Conservation (phyloP, 2,888 invertebrate genomes). For the Rhagium mordax region DNA sequence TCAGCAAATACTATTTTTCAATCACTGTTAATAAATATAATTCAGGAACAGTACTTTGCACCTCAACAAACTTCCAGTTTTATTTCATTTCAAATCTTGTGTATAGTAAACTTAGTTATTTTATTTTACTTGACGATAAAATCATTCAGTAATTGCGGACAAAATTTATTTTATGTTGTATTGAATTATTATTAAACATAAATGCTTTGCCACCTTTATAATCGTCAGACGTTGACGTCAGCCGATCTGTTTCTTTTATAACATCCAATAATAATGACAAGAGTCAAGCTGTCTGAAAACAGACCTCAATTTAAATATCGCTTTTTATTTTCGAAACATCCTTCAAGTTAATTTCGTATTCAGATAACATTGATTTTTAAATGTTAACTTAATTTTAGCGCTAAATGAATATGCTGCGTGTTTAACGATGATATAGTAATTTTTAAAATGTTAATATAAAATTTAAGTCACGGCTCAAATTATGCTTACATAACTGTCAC, state of each 20-base stretch:
- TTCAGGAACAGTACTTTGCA: background rate
- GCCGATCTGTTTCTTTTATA: background rate
- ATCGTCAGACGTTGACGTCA: conserved; percentile 22
- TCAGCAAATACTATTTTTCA: background rate
- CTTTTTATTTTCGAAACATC: conserved; percentile 35
- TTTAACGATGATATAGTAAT: background rate
- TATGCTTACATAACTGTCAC: too few relatives aligned
- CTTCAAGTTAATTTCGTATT: conserved; percentile 27
- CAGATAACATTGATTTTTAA: conserved; percentile 28
- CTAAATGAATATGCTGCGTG: background rate
- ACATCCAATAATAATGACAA: conserved; percentile 13
- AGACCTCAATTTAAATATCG: background rate
- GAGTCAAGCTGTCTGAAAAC: conserved; percentile 36
- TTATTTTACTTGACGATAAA: background rate
- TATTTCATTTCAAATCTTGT: background rate
- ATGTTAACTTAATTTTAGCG: conserved; percentile 21
- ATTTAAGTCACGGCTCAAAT: too few relatives aligned
- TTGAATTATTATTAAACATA: background rate
- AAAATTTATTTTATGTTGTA: background rate
- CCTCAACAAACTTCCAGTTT: background rate
- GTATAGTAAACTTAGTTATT: background rate
- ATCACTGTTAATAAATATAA: background rate
- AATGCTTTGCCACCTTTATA: background rate
- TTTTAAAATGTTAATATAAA: too few relatives aligned
- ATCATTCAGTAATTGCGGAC: background rate